Base-by-base conservation (phyloP, 2,797 vertebrate genomes). In the Carcharodon carcharias region DNA sequence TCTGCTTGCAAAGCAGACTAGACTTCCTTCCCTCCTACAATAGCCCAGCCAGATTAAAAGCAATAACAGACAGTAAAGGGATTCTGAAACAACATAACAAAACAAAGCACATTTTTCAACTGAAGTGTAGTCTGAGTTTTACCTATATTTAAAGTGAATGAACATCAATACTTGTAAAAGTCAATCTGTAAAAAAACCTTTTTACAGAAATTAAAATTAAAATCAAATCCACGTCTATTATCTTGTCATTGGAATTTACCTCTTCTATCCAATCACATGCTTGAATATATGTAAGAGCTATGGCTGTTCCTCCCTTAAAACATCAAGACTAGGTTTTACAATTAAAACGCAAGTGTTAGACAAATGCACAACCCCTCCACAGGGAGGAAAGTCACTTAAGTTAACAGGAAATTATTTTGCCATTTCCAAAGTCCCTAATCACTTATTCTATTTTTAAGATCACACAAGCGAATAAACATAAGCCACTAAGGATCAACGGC, bases 351-450 rank as follows among this genome's bases (percentile, higher is more conserved):
- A 50, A 71, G 95, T 40, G 40, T 12, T 96, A 45, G 63, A 73
- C 28, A 67, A 85, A 85, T 96, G 77, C 80, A 69, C 80, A 88
- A 88, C n/a, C 35, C 58, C 96, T 65, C 97, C 96, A 97, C 65
- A 73, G 87, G 96, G 96, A 96, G 97, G 63, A 95, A 94, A 97
- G 97, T 97, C 96, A 97, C 96, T 96, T 45, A 91, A 96, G 96
- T 97, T 97, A 97, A 98, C 97, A 98, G 97, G 97, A 97, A 97
- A 97, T 97, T 96, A 97, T 97, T 96, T 97, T 97, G 97, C 97
- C 97, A 96, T 97, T 97, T 96, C 96, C 96, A 85, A 96, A 96
- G 77, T 96, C 96, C 96, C 96, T 96, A 97, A 97, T 96, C 94
- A 97, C 96, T 97, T 96, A 96, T 97, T 97, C 91, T 96, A 96